A percentile compares a stretch with the other conserved stretches of the same genome.
Conservation (phyloP, 2,113 vertebrate species). For the Sarotherodon lohbergeri region DNA sequence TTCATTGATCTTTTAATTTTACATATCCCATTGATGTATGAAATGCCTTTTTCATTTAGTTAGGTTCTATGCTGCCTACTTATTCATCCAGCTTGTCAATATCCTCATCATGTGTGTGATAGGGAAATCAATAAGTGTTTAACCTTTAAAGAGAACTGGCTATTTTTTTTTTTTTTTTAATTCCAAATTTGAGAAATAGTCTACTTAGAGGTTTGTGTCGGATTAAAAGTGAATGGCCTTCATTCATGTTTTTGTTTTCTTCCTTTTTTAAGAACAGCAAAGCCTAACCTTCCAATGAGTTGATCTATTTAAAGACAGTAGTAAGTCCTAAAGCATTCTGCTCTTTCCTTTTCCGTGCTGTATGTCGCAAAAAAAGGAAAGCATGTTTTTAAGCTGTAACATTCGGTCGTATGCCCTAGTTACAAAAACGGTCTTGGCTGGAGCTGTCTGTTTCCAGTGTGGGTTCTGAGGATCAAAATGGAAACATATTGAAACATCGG, state of each 20-base stretch:
- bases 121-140: neutral
- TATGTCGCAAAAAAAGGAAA: conserved; percentile 39
- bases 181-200: neutral
- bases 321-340: neutral
- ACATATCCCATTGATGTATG: neutral
- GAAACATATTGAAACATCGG: conserved; percentile 60
- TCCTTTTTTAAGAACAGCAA: neutral
- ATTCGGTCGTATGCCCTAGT: conserved; percentile 50
- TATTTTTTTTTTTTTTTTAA: neutral
- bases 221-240: neutral
- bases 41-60: neutral
- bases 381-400: conserved; percentile 55
- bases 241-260: neutral
- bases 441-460: conserved; percentile 55
- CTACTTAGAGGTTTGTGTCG: neutral
- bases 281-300: neutral
- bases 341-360: conserved; percentile 44
- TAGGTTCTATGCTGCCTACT: neutral
- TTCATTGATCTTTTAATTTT: neutral
- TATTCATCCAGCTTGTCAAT: neutral
- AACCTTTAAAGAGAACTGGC: neutral
- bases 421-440: conserved; percentile 61
- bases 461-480: conserved; percentile 64
- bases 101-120: neutral
- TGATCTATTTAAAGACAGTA: conserved; percentile 33